Conservation (phyloP, 2,113 vertebrate genomes). For the Neolamprologus brichardi region DNA sequence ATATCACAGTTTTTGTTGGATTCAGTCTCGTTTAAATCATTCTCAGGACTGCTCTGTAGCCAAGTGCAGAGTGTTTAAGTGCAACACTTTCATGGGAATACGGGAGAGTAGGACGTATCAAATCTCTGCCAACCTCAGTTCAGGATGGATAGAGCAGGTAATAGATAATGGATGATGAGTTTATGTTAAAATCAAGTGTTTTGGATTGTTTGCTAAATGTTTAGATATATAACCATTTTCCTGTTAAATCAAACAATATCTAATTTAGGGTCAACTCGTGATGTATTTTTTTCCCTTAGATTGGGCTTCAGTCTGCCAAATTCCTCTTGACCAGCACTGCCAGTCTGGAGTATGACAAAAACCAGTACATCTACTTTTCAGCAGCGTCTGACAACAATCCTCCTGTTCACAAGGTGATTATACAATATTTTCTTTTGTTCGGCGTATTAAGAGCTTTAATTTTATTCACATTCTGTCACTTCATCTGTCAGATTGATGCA, state of each 20-base stretch:
- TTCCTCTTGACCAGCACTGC: not conserved
- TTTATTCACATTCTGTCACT: not conserved
- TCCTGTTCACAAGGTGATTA: not conserved
- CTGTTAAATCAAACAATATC: not conserved
- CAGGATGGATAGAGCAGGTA: constrained; percentile 33
- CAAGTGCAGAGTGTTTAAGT: not conserved
- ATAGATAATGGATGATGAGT: no score
- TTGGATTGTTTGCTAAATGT: not conserved
- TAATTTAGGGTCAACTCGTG: not conserved
- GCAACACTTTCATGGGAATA: not conserved
- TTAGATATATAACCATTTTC: not conserved
- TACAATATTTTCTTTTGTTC: not conserved
- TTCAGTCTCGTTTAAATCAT: not conserved
- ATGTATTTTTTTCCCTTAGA: constrained; percentile 10
- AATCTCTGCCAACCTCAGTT: constrained; percentile 27
- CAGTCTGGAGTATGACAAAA: not conserved
- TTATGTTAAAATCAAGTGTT: not conserved
- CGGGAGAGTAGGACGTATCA: not conserved
- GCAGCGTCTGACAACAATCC: accelerated
- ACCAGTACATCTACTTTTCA: constrained; percentile 62
- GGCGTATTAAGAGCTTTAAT: not conserved
- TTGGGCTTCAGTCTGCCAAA: constrained; percentile 34
- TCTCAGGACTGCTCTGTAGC: constrained; percentile 68
- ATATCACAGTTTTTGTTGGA: not conserved
- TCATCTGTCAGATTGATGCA: not conserved